Base-by-base conservation (phyloP, 2,113 vertebrate genomes). In the Pelodiscus sinensis region DNA sequence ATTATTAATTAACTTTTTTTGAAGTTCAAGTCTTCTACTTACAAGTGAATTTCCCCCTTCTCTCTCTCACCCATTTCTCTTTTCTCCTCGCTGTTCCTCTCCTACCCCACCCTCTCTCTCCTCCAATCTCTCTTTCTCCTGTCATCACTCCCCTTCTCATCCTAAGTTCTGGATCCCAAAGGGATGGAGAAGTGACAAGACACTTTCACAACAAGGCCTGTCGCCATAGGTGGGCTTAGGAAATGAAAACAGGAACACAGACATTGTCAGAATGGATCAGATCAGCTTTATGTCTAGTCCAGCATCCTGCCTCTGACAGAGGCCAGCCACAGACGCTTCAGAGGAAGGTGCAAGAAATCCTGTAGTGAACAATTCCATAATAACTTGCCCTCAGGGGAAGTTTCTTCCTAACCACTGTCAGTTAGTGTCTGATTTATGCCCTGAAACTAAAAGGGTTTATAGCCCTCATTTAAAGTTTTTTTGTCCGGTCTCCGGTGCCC, bases 1-100 rank as follows among this genome's bases (percentile, higher is more conserved):
- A 89, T 97, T 96, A 85, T 90, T 98, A 98, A 98, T 97, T 97
- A 98, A 98, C 97, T 98, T 97, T 93, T 95, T 97, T 84, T 81
- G 25, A 98, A 96, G 96, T 98, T 98, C 94, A 96, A 94, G 96
- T 87, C 22, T 96, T 96, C 97, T 97, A 97, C 98, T 97, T 97
- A 97, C 92, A 96, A 97, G 90, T 1, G 4, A 97, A 93, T 8
- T 12, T 56, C 2, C 65, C 29, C 84, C 80, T 44, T 15, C 29
- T 65, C 78, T 79, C 22, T 73, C 51, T n/a, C 16, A 78, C 15
- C 22, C 55, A 44, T 44, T 68, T 13, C 38, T 52, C 57, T 65
- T 21, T 19, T 22, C 16, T 22, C 29, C 75, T 27, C n/a, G 15
- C 54, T 57, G 75, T 54, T 83, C 82, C 82, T 79, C 22, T n/a